Evolutionary conservation across 2,797 vertebrate genomes (phyloP), one percentile per base, ranked within the genome.

Genomic region (Otolemur crassicaudatus): DNA sequence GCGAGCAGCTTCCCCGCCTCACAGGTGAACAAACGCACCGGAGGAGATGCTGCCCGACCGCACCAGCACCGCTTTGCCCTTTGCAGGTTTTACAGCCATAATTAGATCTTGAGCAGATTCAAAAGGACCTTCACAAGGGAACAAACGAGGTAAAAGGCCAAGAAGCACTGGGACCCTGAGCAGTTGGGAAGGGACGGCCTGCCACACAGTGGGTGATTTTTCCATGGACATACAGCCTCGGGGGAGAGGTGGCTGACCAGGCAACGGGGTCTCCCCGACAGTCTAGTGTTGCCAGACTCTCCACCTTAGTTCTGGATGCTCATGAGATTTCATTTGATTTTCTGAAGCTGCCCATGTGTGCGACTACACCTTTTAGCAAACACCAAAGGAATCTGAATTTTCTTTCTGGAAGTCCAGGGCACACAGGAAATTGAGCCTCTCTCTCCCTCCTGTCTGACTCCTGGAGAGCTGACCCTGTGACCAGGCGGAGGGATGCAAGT

Each of bases 151-250:
- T 84, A 29, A 56, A 75, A n/a, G 56, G 29, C 58, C 23, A 4
- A 56, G 87, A 80, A 58, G 65, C 0, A 17, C 22, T 2, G 16
- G 14, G 46, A 14, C 40, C 67, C 31, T 5, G 34, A 80, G 19
- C 27, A 7, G 2, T 2, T 1, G 27, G 2, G 2, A 9, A 27
- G 5, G 0, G 0, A 67, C 31, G 14, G 27, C n/a, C 22, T 56
- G 22, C 75, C 89, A 96, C 90, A 72, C 34, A 12, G 31, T 1
- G 0, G 27, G 37, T 0, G 14, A 11, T 61, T 75, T 37, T 76
- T 70, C 61, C 29, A 7, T 0, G 4, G 69, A 83, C 29, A 20
- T 31, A 12, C 23, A 2, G 17, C 58, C 75, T 60, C 7, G 4
- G 16, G 16, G 25, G 27, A 23, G 25, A 22, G 27, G 49, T 58